phyloP scores from a whole-genome alignment of 2,888 invertebrate genomes.

The Hirtodrosophila alboralis region DNA sequence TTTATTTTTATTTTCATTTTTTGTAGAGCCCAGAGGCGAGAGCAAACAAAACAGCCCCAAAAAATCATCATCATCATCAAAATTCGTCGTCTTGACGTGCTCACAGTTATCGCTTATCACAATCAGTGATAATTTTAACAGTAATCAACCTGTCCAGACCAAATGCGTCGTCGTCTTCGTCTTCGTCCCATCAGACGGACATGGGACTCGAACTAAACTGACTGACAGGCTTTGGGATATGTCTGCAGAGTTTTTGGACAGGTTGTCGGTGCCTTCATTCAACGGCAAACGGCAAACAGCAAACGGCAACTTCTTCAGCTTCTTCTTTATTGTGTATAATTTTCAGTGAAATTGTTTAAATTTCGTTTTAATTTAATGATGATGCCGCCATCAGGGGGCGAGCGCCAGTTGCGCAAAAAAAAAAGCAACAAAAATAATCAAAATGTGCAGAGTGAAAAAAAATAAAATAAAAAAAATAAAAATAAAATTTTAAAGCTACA shows the following conservation, averaged over 20 bases:
- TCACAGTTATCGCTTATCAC: slow-evolving; percentile 80
- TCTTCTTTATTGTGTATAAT: slow-evolving; percentile 71
- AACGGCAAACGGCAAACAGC: slow-evolving; percentile 28
- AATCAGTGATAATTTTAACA: slow-evolving; percentile 81
- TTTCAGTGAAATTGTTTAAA: slow-evolving; percentile 80
- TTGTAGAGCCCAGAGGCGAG: slow-evolving; percentile 19
- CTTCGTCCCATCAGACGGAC: slow-evolving; percentile 28
- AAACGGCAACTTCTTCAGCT: slow-evolving; percentile 26
- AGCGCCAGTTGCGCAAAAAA: slow-evolving; percentile 69
- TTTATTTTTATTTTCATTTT: too few relatives aligned
- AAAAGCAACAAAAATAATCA: slow-evolving; percentile 15
- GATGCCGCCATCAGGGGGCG: slow-evolving; percentile 67
- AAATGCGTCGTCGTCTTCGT: slow-evolving; percentile 54
- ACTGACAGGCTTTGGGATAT: slow-evolving; percentile 47
- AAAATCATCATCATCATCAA: slow-evolving; percentile 56
- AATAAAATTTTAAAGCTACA: too few relatives aligned
- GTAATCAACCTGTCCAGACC: slow-evolving; percentile 78
- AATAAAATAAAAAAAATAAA: slow-evolving; percentile 25
- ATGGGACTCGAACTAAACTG: slow-evolving; percentile 37
- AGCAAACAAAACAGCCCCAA: slow-evolving; percentile 46
- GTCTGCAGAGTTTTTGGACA: slow-evolving; percentile 49
- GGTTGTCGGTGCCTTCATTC: slow-evolving; percentile 58
- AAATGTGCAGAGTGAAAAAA: slow-evolving; percentile 14
- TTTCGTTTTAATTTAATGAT: slow-evolving; percentile 81
- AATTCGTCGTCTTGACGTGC: slow-evolving; percentile 71